Base-by-base conservation (phyloP, 2,113 vertebrate species). In the Pardalotus punctatus region DNA sequence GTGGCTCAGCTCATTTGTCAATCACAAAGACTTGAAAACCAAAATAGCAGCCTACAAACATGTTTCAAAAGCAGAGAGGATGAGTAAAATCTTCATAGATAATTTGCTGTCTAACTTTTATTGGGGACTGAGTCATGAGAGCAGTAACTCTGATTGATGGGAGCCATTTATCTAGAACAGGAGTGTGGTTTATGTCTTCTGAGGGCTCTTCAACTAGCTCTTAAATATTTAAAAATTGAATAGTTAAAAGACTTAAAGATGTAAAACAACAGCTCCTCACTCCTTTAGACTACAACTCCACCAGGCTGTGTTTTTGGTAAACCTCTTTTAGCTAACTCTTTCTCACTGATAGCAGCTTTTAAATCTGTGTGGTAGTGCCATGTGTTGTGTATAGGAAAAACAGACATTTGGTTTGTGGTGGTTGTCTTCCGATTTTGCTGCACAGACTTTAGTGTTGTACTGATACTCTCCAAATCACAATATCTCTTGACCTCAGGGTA, bases 41-140 rank as follows among this genome's bases (percentile, higher is more conserved):
- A 14, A 92, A 92, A 86, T 57, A 93, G 72, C 85, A 90, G 50
- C 33, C n/a, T 92, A 60, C 58, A 77, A 71, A 36, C 74, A 21
- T 33, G 11, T 79, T 83, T 42, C 56, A 91, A 36, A 95, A 95
- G 94, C 50, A 3, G 36, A 78, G 69, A 54, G 0, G 6, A 40
- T 81, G 89, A 91, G 40, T 43, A 79, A 89, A 87, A 56, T 86
- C 80, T 89, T 61, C 56, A 2, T 28, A 65, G 73, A 14, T 66
- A 24, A 14, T 86, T 78, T 45, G 29, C 72, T 31, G 64, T 36
- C 36, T 24, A 45, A 42, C 40, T 95, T 84, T 24, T 11, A 10
- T 80, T 53, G 43, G 85, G 51, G 8, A 33, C 40, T 77, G 94
- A 88, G 57, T 95, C 93, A 81, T 77, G 90, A 80, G 61, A 64